These are phyloP conservation scores for Syritta pipiens DNA, from an alignment of 2,888 invertebrate species.

Conservation along the genomic window DNA sequence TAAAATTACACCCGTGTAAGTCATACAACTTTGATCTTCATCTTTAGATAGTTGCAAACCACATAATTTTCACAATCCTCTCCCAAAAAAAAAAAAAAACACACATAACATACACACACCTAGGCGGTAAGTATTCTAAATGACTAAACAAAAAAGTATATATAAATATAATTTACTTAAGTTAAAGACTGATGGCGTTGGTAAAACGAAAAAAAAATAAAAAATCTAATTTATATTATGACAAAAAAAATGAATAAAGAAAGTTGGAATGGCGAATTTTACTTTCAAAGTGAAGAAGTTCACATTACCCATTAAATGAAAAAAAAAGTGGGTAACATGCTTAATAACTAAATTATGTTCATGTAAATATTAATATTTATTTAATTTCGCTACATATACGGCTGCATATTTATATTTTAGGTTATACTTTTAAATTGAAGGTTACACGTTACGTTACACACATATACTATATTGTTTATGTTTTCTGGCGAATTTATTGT, in stretches of 20 bases:
- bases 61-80: neutral
- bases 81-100: neutral
- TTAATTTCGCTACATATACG: constrained; percentile 30
- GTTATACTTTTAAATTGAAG: too few species aligned
- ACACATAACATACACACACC: constrained; percentile 5
- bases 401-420: constrained; percentile 46
- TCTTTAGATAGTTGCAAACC: neutral
- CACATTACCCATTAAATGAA: too few species aligned
- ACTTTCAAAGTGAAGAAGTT: constrained; percentile 31
- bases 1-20: too few species aligned
- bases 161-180: constrained; percentile 69
- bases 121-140: constrained; percentile 30
- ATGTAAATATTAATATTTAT: constrained; percentile 52
- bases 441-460: too few species aligned
- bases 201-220: constrained; percentile 67
- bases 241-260: too few species aligned
- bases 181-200: constrained; percentile 78
- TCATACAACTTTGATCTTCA: neutral
- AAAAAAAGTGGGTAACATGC: neutral
- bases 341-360: constrained; percentile 3
- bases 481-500: constrained; percentile 35
- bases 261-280: too few species aligned
- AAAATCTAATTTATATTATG: constrained; percentile 32
- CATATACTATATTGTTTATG: too few species aligned
- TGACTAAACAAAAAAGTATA: too few species aligned